Base-by-base conservation (phyloP, 2,888 invertebrate species). In the Pyrocoelia pectoralis region DNA sequence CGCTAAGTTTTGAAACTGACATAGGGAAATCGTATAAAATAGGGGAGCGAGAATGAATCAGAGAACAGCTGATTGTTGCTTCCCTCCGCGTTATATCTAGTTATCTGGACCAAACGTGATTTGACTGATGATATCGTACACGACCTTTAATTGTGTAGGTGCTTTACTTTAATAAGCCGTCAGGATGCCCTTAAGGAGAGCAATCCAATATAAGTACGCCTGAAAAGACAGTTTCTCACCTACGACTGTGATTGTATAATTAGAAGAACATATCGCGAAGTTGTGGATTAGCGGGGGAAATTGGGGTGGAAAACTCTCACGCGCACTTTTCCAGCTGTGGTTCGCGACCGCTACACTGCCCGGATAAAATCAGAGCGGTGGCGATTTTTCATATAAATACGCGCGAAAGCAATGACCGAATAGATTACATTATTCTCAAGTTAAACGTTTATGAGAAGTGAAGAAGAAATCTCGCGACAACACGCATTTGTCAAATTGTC, bases 311-410 rank as follows among this genome's bases (percentile, higher is more conserved):
- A 65, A 69, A 69, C 66, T 74, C 75, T 74, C 74, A 74, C 77
- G 80, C 80, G 79, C 80, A 80, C 78, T 80, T 79, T 80, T 80
- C 79, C 79, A 76, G 69, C 74, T 76, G 76, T 70, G 77, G 76
- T 76, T 74, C 74, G 74, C 76, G 75, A 74, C 77, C 75, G 73
- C 76, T 73, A 70, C 71, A 73, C 72, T 70, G 68, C 72, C 72
- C 68, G 67, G 72, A 64, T 68, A 70, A 73, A 74, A 73, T 73
- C 75, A 74, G 73, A 71, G 70, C 71, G 70, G 70, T 72, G 76
- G 78, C 76, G 79, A 80, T 80, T 81, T 80, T 80, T 80, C 79
- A 77, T 77, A 77, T 76, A 76, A 77, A 75, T 74, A 69, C 75
- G 73, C 70, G 68, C 67, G 69, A 64, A 61, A 58, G 58, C 63